Percentiles rank a stretch among this genome's conserved stretches.
Conservation (phyloP, 2,113 vertebrate species). For the Theropithecus gelada region DNA sequence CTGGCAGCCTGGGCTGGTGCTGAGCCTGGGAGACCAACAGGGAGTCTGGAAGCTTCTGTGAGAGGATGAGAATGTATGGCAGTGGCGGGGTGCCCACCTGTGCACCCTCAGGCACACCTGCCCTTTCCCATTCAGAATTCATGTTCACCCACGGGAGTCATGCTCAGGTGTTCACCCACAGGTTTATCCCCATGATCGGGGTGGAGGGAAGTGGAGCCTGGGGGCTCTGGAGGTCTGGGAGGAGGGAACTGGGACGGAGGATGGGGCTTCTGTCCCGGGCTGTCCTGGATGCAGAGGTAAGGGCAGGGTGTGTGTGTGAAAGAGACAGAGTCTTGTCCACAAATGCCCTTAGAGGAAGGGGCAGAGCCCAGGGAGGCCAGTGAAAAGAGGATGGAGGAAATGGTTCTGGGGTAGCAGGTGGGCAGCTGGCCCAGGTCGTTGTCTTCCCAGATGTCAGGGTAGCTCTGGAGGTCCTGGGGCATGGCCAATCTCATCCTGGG, state of each 20-base stretch:
- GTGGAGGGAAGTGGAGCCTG: background rate
- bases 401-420: slow-evolving; percentile 83
- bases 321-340: no score
- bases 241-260: background rate
- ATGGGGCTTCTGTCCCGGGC: background rate
- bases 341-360: background rate
- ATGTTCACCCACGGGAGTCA: fast-evolving
- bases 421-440: slow-evolving; percentile 84
- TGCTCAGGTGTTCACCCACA: fast-evolving
- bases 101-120: background rate
- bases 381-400: slow-evolving; percentile 71
- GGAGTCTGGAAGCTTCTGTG: background rate
- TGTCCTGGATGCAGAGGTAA: background rate
- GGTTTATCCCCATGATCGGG: background rate
- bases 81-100: no score
- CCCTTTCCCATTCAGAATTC: background rate
- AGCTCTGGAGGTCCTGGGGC: slow-evolving; percentile 87
- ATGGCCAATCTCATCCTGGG: slow-evolving; percentile 86
- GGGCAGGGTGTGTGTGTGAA: no score
- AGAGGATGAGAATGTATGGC: background rate
- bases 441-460: slow-evolving; percentile 83
- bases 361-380: background rate
- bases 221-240: background rate
- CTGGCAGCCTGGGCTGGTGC: background rate
- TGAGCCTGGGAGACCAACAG: background rate